Percentiles rank a stretch among this genome's conserved stretches.
Evolutionary conservation across 2,888 invertebrate species (phyloP).

Genomic region (Melikaiella ostensackeni): DNA sequence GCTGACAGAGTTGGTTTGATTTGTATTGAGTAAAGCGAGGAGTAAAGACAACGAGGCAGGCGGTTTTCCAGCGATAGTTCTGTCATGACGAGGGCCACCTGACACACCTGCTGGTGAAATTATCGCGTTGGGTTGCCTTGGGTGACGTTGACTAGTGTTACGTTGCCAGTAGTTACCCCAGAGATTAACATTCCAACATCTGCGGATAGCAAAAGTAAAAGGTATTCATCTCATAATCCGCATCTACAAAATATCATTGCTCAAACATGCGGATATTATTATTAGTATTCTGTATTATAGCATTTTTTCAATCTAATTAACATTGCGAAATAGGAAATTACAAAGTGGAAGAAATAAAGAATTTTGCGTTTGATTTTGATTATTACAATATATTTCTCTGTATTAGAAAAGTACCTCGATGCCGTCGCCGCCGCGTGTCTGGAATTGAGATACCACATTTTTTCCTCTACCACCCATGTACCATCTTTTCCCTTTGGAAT

Average conservation of each 20-base stretch:
- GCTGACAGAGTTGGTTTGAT: background rate
- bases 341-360: no score
- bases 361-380: no score
- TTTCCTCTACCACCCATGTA: no score
- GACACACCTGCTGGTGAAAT: slow-evolving; percentile 34
- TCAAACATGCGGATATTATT: slow-evolving; percentile 24
- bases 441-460: no score
- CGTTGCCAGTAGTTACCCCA: slow-evolving; percentile 28
- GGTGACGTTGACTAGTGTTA: slow-evolving; percentile 34
- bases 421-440: no score
- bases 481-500: no score
- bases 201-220: slow-evolving; percentile 25
- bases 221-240: slow-evolving; percentile 34
- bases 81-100: slow-evolving; percentile 34
- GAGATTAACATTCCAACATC: slow-evolving; percentile 37
- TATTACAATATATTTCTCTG: no score
- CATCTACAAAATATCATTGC: slow-evolving; percentile 30
- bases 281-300: background rate
- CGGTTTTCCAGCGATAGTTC: slow-evolving; percentile 17
- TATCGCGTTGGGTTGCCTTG: slow-evolving; percentile 34
- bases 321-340: background rate
- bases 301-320: background rate
- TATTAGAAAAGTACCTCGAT: no score
- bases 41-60: slow-evolving; percentile 5
- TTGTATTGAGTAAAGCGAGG: background rate